Percentiles rank a stretch among this genome's conserved stretches.
These are phyloP conservation scores for Drosophila parvula DNA, from an alignment of 1,140 invertebrate genomes.

Conservation along the genomic window DNA sequence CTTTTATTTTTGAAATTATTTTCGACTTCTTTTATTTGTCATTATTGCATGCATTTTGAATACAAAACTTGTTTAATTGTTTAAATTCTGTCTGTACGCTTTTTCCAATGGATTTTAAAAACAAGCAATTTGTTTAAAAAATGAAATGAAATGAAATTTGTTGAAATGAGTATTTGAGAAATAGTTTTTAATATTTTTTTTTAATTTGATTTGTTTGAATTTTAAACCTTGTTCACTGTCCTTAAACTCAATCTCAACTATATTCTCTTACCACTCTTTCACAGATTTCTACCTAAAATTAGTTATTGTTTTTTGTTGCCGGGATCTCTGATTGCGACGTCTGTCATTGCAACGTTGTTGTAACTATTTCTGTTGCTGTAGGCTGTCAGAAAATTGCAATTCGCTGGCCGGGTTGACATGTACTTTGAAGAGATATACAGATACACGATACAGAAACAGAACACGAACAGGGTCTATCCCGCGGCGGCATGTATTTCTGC, in stretches of 20 bases:
- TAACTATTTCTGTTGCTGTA: constrained; percentile 11
- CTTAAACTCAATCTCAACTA: constrained; percentile 1
- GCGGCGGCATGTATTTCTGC: constrained; percentile 58
- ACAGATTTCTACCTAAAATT: background rate
- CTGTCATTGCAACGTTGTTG: constrained; percentile 53
- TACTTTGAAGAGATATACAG: constrained; percentile 35
- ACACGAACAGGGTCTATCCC: constrained; percentile 31
- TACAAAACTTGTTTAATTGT: no score
- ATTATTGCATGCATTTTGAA: no score
- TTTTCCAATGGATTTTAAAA: no score
- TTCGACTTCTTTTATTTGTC: no score
- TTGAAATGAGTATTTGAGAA: no score
- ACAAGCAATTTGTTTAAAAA: no score
- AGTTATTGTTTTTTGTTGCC: constrained; percentile 24
- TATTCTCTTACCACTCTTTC: constrained; percentile 8
- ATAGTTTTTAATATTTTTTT: background rate
- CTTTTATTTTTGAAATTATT: no score
- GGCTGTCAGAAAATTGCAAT: constrained; percentile 74
- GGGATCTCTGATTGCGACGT: constrained; percentile 18
- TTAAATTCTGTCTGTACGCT: no score
- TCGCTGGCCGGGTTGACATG: constrained; percentile 58
- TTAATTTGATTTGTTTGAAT: background rate
- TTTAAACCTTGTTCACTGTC: background rate
- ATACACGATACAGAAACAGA: constrained; percentile 18
- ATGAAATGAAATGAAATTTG: no score